Conservation (phyloP, 2,888 invertebrate genomes). For the Melieria picta region DNA sequence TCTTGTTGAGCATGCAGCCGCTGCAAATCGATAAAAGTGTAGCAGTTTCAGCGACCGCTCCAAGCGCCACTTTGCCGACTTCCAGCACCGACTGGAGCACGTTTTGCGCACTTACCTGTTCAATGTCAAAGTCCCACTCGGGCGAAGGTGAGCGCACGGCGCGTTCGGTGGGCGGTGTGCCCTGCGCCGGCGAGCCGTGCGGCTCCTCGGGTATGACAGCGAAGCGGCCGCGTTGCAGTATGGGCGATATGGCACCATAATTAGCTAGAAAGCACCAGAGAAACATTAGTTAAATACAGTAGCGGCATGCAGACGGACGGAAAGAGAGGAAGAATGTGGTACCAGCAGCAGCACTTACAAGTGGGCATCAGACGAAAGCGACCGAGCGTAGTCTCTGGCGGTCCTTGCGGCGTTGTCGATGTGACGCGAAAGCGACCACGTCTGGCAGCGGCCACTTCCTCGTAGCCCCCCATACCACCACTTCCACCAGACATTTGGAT, state of each 20-base stretch:
- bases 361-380: slow-evolving; percentile 66
- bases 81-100: no score
- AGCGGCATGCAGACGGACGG: not conserved
- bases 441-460: slow-evolving; percentile 64
- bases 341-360: slow-evolving; percentile 53
- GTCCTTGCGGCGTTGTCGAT: slow-evolving; percentile 60
- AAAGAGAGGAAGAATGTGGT: not conserved
- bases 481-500: slow-evolving; percentile 49
- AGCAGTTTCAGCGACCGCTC: not conserved
- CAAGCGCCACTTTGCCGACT: no score
- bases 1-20: no score
- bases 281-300: not conserved
- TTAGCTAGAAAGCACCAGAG: slow-evolving; percentile 54
- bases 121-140: slow-evolving; percentile 67
- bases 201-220: slow-evolving; percentile 68
- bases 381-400: slow-evolving; percentile 65
- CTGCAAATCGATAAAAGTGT: slow-evolving; percentile 8
- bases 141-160: slow-evolving; percentile 64
- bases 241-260: slow-evolving; percentile 66
- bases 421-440: slow-evolving; percentile 70
- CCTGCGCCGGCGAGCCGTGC: slow-evolving; percentile 62
- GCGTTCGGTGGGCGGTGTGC: slow-evolving; percentile 55
- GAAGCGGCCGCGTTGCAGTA: slow-evolving; percentile 65
- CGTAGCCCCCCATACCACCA: slow-evolving; percentile 58
- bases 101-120: slow-evolving; percentile 55